Evolutionary conservation across 2,113 vertebrate species (phyloP), one percentile per base, ranked within the genome.

Genomic region (Aptenodytes patagonicus): DNA sequence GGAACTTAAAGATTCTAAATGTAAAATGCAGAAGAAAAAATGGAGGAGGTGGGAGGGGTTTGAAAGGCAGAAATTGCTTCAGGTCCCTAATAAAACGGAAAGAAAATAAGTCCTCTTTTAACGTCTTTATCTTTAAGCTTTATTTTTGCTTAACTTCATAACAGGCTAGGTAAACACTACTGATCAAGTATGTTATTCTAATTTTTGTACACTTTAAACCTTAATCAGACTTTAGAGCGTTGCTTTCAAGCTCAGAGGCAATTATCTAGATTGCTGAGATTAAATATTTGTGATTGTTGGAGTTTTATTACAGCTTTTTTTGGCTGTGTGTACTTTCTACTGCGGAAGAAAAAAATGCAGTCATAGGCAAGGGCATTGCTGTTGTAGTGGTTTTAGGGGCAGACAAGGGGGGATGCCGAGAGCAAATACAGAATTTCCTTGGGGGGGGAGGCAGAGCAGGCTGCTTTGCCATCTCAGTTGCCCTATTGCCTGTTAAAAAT

Each of bases 231-330:
- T 80, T 90, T 44, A 72, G 61, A 66, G 34, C 3, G 0, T 81
- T 90, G n/a, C 51, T 90, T 87, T 90, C 46, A 83, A 73, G 72
- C 25, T 94, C 46, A 66, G 72, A 89, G 68, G 72, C 64, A 89
- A 60, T 94, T 95, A 62, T 42, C 28, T 92, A 81, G 64, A 81
- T 95, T 78, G 89, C 68, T 75, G 80, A 94, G 76, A 81, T 89
- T 32, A 95, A 95, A 89, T 93, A 62, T 58, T 70, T 83, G 46
- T 94, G 64, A 92, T 94, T 90, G 92, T 94, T 94, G 13, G 36
- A 79, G 25, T 93, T 95, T 47, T 69, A 96, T 24, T 5, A 25
- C 8, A 19, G 38, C 7, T 79, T 46, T 79, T 94, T 83, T 90
- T 83, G 47, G 18, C 31, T 40, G 10, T 49, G 14, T 61, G 25